These are phyloP conservation scores for Capitella teleta DNA, from an alignment of 1,140 invertebrate genomes.

Conservation along the genomic window DNA sequence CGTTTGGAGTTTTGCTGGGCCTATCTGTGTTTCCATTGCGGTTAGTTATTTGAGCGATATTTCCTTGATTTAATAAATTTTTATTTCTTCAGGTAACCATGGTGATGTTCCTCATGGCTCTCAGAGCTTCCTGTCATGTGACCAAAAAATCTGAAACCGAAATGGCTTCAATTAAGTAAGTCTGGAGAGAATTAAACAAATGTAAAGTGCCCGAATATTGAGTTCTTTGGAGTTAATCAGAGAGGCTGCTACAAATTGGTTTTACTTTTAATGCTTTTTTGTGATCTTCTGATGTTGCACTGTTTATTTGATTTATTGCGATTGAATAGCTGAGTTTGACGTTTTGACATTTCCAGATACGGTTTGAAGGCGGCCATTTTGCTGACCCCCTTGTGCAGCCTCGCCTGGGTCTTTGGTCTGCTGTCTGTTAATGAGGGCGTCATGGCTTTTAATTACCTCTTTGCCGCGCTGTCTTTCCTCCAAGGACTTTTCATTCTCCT, in stretches of 20 bases:
- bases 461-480: constrained; percentile 57
- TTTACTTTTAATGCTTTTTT: neutral
- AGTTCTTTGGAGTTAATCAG: neutral
- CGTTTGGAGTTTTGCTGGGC: constrained; percentile 81
- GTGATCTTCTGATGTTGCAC: neutral
- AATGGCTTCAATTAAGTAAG: neutral
- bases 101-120: constrained; percentile 1
- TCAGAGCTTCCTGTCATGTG: neutral
- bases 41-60: constrained; percentile 45
- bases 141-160: neutral
- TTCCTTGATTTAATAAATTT: neutral
- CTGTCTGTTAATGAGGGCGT: constrained; percentile 67
- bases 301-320: neutral
- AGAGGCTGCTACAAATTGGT: neutral
- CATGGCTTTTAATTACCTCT: constrained; percentile 57
- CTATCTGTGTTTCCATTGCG: constrained; percentile 63
- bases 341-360: constrained; percentile 50
- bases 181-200: neutral
- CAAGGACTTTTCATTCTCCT: constrained; percentile 67
- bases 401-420: constrained; percentile 69
- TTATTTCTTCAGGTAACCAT: neutral
- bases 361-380: constrained; percentile 68
- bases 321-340: neutral
- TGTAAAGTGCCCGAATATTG: neutral
- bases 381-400: constrained; percentile 59